phyloP scores from a whole-genome alignment of 2,797 vertebrate species.

The Nothura maculosa region DNA sequence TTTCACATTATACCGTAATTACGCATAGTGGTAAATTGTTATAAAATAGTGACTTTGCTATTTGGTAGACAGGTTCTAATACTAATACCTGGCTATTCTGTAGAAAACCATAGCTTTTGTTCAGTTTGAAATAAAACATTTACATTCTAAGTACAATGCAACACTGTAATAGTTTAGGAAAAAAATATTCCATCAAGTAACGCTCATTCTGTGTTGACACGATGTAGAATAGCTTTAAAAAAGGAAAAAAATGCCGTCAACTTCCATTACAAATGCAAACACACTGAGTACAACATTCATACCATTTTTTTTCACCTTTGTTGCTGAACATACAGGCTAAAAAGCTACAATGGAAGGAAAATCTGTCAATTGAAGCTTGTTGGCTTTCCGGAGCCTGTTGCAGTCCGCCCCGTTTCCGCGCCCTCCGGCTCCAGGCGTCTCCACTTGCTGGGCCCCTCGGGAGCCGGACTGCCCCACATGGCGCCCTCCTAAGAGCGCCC shows the following conservation, averaged over 20 bases:
- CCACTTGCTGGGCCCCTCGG: constrained; percentile 35
- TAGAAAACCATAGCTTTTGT: constrained; percentile 74
- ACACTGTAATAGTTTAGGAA: constrained; percentile 77
- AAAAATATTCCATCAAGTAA: constrained; percentile 63
- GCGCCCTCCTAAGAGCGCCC: constrained; percentile 41
- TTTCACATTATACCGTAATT: constrained; percentile 85
- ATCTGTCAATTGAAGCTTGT: constrained; percentile 16
- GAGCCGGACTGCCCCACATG: constrained; percentile 1
- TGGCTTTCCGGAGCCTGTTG: constrained; percentile 50
- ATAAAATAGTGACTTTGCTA: constrained; percentile 81
- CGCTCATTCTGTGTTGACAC: constrained; percentile 66
- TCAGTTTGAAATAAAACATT: constrained; percentile 72
- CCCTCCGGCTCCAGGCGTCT: constrained; percentile 56
- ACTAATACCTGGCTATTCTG: constrained; percentile 76
- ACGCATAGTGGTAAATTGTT: constrained; percentile 83
- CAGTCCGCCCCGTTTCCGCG: constrained; percentile 62
- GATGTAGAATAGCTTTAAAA: constrained; percentile 73
- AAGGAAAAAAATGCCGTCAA: constrained; percentile 58
- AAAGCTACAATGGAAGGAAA: constrained; percentile 63
- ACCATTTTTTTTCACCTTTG: constrained; percentile 58
- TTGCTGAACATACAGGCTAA: constrained; percentile 80
- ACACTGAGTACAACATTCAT: constrained; percentile 76
- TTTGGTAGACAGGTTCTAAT: constrained; percentile 77
- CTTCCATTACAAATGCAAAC: constrained; percentile 75
- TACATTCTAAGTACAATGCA: constrained; percentile 74